Base-by-base conservation (phyloP, 2,113 vertebrate species). In the Pedionomus torquatus region DNA sequence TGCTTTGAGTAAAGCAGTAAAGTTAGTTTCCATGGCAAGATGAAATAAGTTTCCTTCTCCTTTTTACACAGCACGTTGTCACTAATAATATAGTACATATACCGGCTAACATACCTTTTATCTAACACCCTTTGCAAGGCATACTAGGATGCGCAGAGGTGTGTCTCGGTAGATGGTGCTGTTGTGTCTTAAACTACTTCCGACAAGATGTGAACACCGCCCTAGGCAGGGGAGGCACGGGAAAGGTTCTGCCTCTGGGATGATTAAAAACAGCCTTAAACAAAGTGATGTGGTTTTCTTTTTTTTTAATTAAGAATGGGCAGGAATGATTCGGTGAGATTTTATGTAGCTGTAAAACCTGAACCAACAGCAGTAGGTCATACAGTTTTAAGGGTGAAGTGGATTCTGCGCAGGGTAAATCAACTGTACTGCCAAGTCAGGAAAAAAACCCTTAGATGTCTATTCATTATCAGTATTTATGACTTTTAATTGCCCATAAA, bases 161-260 rank as follows among this genome's bases (percentile, higher is more conserved):
- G 43, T 12, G 25, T 48, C 76, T 72, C 90, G 6, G 83, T 89
- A 97, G 86, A 57, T 96, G 94, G 89, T 97, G 87, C 91, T 96
- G 41, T 79, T 94, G 92, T 58, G 79, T 87, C 46, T 97, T 48
- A 39, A 95, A 96, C 61, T 26, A 3, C 26, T 66, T 52, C 43
- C 51, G 28, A 58, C 7, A 24, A 1, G 33, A 16, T 12, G 48
- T 65, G 60, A 88, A 39, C 12, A 2, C 46, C 78, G 64, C 28
- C 55, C 2, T 3, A 17, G 23, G 52, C 49, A 51, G 13, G 0
- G 26, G 48, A 63, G 80, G 57, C 23, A 18, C 44, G 18, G 13
- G 15, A 37, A 66, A 46, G 37, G 25, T 82, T 84, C 30, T 74
- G 55, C 68, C 55, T 63, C 61, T 43, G 25, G 7, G 23, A 21